These are phyloP conservation scores for Noctua comes DNA, from an alignment of 2,888 invertebrate genomes.

Conservation along the genomic window DNA sequence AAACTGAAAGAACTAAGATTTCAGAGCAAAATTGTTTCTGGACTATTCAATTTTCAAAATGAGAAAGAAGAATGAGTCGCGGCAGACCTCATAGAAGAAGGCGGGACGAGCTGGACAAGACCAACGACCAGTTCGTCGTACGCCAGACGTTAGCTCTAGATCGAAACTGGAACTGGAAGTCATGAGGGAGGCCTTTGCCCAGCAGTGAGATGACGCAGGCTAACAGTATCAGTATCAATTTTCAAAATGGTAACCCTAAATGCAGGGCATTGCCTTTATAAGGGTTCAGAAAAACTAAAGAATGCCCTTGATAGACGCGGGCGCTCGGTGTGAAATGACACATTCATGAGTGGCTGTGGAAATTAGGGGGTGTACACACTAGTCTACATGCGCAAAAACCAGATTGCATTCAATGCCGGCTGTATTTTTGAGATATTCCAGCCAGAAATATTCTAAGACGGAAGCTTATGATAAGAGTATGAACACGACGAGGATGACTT, in stretches of 20 bases:
- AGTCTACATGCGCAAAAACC: not conserved
- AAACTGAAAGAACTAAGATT: not conserved
- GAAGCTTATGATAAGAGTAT: not conserved
- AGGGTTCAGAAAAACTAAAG: conserved; percentile 67
- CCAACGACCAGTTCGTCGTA: no score
- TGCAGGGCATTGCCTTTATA: conserved; percentile 48
- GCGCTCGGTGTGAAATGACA: conserved; percentile 76
- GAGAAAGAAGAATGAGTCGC: no score
- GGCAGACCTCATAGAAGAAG: no score
- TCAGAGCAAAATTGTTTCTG: not conserved
- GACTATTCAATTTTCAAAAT: not conserved
- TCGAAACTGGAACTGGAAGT: no score
- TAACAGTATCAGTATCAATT: not conserved
- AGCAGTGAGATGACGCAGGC: no score
- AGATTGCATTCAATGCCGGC: no score
- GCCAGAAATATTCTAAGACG: not conserved
- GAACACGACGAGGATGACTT: not conserved
- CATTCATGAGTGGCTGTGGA: conserved; percentile 57
- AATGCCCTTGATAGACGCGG: conserved; percentile 68
- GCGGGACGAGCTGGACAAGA: no score
- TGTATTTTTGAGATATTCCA: not conserved
- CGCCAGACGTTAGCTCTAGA: no score
- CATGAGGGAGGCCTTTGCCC: no score
- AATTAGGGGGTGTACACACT: conserved; percentile 14
- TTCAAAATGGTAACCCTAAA: not conserved